A percentile compares a stretch with the other conserved stretches of the same genome.
These are phyloP conservation scores for Saguinus imperator DNA, from an alignment of 2,113 vertebrate species.

Conservation along the genomic window DNA sequence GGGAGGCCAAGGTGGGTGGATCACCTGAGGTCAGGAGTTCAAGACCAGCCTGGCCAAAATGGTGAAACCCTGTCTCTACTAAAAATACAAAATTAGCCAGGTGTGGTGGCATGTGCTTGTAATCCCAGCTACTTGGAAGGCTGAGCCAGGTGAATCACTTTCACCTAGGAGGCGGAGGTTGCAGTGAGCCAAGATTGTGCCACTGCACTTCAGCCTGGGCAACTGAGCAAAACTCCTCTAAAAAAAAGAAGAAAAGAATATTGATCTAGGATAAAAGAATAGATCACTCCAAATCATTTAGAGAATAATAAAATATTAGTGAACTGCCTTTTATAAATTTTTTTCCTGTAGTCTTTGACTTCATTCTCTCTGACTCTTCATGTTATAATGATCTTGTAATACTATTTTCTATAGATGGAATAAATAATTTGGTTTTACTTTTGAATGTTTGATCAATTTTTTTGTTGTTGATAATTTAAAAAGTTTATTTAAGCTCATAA, in stretches of 20 bases:
- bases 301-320: neutral
- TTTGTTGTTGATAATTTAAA: neutral
- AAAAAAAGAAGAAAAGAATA: neutral
- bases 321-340: neutral
- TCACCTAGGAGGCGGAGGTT: no score
- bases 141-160: no score
- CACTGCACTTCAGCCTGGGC: no score
- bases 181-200: no score
- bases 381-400: conserved; percentile 16
- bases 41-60: no score
- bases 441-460: neutral
- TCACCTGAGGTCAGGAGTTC: no score
- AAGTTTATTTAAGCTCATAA: neutral
- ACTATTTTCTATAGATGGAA: neutral
- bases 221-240: no score
- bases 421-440: conserved; percentile 11
- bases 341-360: neutral
- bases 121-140: no score
- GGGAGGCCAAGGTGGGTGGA: no score
- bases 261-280: neutral
- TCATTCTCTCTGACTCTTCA: conserved; percentile 5
- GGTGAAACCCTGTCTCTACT: no score
- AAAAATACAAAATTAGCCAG: no score
- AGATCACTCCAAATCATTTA: neutral
- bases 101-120: no score